Base-by-base conservation (phyloP, 2,797 vertebrate species). In the Phataginus tricuspis region DNA sequence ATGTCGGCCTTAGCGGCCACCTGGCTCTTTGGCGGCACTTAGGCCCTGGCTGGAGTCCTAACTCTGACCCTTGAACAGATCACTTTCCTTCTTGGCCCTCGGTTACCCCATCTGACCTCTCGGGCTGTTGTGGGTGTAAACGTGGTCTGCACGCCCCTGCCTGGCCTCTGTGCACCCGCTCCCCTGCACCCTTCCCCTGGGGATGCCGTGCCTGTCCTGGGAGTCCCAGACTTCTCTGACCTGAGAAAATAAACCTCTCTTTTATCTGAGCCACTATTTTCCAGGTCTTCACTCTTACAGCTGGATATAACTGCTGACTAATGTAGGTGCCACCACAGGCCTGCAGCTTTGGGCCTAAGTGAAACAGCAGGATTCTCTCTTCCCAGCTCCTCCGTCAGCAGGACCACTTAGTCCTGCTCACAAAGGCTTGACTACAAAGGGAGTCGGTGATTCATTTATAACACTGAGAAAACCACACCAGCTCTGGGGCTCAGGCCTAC, bases 81-180 rank as follows among this genome's bases (percentile, higher is more conserved):
- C 42, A 12, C n/a, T 63, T 21, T 27, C 39, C 34, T 64, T 69
- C 61, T 14, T 14, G 34, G 31, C 37, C n/a, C n/a, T 75, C 51
- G 4, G 21, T 29, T 51, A 23, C 55, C 55, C 25, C 23, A 31
- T 49, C 68, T 12, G 80, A 45, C 55, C 49, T 89, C 80, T 55
- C 16, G 69, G 31, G 74, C 34, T 31, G 4, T 27, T 5, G n/a
- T 23, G 57, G 59, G 51, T 16, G 37, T 34, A 59, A 49, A 51
- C 9, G 27, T 34, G 68, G 29, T 9, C 78, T 25, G 18, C 0
- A 2, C 6, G 3, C 31, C 27, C n/a, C 14, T 0, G 5, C 61
- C 29, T 45, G 51, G 49, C 74, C 31, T 42, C 31, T 31, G 1
- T 0, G 25, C 10, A 9, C 59, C 10, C 51, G 1, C 31, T 4